These are phyloP conservation scores for Lophotis ruficrista DNA, from an alignment of 2,113 vertebrate genomes.

Conservation along the genomic window DNA sequence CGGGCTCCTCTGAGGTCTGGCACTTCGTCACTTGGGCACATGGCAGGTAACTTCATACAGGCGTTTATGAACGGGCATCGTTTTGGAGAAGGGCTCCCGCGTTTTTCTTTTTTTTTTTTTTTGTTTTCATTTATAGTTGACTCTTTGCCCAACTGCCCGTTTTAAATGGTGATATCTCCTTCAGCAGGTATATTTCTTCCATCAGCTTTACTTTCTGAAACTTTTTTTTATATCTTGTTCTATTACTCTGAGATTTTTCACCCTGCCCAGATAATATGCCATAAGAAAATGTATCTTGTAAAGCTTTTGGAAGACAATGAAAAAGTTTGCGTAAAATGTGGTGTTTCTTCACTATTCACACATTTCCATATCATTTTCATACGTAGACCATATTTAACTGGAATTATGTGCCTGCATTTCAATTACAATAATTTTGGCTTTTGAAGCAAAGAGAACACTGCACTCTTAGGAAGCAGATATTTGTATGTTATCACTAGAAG, in stretches of 20 bases:
- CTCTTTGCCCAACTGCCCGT: neutral
- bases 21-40: neutral
- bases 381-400: neutral
- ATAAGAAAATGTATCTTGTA: neutral
- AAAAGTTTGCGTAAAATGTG: neutral
- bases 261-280: neutral
- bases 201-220: neutral
- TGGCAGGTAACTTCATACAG: neutral
- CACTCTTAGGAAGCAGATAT: neutral
- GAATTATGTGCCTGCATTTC: neutral
- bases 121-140: rapidly evolving
- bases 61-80: neutral
- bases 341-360: neutral
- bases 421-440: neutral
- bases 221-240: neutral
- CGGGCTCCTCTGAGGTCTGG: neutral
- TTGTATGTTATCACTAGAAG: neutral
- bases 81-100: neutral
- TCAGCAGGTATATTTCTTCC: neutral
- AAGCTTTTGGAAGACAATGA: neutral
- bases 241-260: neutral
- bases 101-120: neutral
- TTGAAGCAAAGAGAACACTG: neutral
- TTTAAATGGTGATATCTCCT: neutral
- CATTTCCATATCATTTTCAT: neutral